Evolutionary conservation across 53 echinoderm and acorn worm species (phyloP).

Genomic region (Holothuria leucospilota): DNA sequence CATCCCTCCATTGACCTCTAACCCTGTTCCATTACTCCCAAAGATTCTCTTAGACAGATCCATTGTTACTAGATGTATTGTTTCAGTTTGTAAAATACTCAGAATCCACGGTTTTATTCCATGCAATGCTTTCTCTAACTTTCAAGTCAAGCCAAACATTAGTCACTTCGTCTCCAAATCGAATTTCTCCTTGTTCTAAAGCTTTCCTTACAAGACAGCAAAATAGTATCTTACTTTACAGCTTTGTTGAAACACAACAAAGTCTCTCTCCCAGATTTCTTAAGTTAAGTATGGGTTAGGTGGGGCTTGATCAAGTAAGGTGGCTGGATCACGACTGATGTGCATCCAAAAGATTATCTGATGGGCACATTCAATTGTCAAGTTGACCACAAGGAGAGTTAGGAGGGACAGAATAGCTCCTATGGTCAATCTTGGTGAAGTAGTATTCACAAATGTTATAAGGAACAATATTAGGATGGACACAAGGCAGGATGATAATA

Average conservation of each 20-base stretch:
- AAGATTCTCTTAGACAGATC: slow-evolving; percentile 12
- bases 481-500: slow-evolving; percentile 81
- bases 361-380: slow-evolving; percentile 97
- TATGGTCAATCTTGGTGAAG: slow-evolving; percentile 82
- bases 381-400: slow-evolving; percentile 83
- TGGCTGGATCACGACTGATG: slow-evolving; percentile 72
- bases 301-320: slow-evolving; percentile 40
- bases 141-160: no score
- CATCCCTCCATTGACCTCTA: background rate
- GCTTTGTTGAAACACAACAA: background rate
- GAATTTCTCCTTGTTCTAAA: no score
- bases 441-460: slow-evolving; percentile 79
- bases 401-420: slow-evolving; percentile 87
- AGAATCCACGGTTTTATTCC: no score
- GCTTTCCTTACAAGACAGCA: no score
- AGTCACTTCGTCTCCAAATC: no score
- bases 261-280: background rate
- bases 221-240: no score
- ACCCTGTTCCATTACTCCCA: background rate
- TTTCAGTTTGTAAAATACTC: background rate
- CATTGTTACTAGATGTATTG: background rate
- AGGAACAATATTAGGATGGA: slow-evolving; percentile 82
- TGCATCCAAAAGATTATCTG: slow-evolving; percentile 95
- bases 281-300: background rate
- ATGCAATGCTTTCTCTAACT: no score